Percentiles rank a stretch among this genome's conserved stretches.
These are phyloP conservation scores for Ceratotherium simum DNA, from an alignment of 2,113 vertebrate species.

Conservation along the genomic window DNA sequence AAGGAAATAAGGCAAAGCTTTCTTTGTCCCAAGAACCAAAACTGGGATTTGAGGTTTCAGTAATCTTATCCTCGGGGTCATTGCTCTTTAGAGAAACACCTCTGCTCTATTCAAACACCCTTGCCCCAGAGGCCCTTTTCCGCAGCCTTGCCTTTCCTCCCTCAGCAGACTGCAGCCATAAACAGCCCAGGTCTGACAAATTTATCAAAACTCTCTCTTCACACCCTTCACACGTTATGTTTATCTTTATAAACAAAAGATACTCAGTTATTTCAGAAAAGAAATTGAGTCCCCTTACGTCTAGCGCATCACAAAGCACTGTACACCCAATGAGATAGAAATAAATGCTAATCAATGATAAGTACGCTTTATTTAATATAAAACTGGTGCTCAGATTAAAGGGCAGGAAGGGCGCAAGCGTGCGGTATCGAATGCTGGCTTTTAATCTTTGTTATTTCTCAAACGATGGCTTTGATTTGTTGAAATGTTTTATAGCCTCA, in stretches of 20 bases:
- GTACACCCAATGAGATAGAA: neutral
- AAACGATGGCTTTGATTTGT: slow-evolving; percentile 56
- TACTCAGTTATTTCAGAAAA: neutral
- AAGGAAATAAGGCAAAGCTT: neutral
- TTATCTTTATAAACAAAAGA: neutral
- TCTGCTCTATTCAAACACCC: neutral
- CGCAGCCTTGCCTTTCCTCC: neutral
- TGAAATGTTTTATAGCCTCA: slow-evolving; percentile 49
- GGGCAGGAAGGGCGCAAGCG: neutral
- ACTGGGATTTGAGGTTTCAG: neutral
- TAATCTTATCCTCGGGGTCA: neutral
- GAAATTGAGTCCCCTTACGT: neutral
- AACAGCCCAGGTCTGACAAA: neutral
- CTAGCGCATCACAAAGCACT: neutral
- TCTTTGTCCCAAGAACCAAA: neutral
- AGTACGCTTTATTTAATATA: neutral
- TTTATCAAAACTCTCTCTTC: neutral
- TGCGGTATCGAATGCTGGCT: neutral
- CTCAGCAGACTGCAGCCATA: neutral
- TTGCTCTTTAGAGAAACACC: neutral
- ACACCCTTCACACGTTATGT: neutral
- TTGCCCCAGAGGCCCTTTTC: rapidly evolving
- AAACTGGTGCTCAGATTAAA: neutral
- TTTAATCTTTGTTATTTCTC: slow-evolving; percentile 52
- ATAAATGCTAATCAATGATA: neutral